phyloP scores from a whole-genome alignment of 2,888 invertebrate genomes.

The Serrognathus titanus region DNA sequence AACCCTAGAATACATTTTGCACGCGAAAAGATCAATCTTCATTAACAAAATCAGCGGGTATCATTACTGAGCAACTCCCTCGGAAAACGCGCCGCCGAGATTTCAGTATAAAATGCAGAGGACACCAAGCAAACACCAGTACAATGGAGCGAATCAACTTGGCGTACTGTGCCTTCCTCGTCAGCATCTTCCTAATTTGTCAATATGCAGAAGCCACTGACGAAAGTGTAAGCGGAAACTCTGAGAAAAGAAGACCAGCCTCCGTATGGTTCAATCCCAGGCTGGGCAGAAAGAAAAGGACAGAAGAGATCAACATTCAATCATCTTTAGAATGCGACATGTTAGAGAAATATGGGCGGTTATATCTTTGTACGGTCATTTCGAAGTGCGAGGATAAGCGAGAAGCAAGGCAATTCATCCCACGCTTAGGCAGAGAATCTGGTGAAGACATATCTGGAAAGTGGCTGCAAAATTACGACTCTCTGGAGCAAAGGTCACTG shows the following conservation, averaged over 20 bases:
- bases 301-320: constrained; percentile 31
- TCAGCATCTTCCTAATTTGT: too few relatives aligned
- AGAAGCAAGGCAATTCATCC: constrained; percentile 48
- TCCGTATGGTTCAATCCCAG: constrained; percentile 55
- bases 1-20: too few relatives aligned
- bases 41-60: too few relatives aligned
- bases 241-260: constrained; percentile 7
- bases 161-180: too few relatives aligned
- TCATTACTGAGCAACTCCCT: too few relatives aligned
- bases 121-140: too few relatives aligned
- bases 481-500: constrained; percentile 42
- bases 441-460: constrained; percentile 33
- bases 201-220: too few relatives aligned
- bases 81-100: too few relatives aligned
- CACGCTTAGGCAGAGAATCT: constrained; percentile 52
- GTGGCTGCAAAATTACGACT: constrained; percentile 15
- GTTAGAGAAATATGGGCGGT: constrained; percentile 42
- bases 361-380: constrained; percentile 46
- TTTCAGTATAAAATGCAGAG: too few relatives aligned
- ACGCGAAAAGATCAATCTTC: too few relatives aligned
- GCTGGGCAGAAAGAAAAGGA: constrained; percentile 51
- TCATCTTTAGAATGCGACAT: constrained; percentile 34
- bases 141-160: too few relatives aligned
- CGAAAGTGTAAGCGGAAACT: constrained; percentile 5
- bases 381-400: constrained; percentile 39